These are phyloP conservation scores for Litocranius walleri DNA, from an alignment of 2,113 vertebrate genomes.

Conservation along the genomic window DNA sequence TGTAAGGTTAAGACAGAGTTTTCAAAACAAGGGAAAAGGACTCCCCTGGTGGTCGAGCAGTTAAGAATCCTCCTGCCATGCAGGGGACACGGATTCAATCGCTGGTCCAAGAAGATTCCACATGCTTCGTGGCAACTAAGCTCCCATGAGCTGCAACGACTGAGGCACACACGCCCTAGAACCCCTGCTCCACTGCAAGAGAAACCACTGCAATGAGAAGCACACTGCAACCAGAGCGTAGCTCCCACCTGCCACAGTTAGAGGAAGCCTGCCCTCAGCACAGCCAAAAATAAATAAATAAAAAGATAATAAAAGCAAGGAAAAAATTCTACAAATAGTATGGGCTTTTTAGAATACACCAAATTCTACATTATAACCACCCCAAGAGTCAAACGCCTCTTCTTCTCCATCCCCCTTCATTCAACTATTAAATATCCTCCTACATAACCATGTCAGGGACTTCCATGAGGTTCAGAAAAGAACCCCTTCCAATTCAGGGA, in stretches of 20 bases:
- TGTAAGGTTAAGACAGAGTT: not conserved
- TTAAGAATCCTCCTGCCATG: not conserved
- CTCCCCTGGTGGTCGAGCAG: not conserved
- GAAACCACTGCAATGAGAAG: not conserved
- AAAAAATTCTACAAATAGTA: not conserved
- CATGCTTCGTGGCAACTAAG: not conserved
- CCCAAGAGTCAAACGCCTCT: not conserved
- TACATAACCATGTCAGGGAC: not conserved
- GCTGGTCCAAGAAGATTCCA: not conserved
- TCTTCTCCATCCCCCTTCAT: not conserved
- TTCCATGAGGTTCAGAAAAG: not conserved
- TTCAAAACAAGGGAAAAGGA: not conserved
- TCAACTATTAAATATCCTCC: not conserved
- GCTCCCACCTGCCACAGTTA: not conserved
- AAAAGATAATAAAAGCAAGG: not conserved
- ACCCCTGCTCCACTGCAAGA: not conserved
- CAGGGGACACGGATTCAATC: not conserved
- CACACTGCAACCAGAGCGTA: rapidly evolving
- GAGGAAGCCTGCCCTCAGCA: not conserved
- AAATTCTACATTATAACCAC: not conserved
- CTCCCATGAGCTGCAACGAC: not conserved
- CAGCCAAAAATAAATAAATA: not conserved
- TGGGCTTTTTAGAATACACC: not conserved
- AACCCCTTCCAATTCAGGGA: not conserved
- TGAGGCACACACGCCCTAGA: not conserved